phyloP scores from a whole-genome alignment of 2,113 vertebrate genomes.

The Chamaetylas fuelleborni region DNA sequence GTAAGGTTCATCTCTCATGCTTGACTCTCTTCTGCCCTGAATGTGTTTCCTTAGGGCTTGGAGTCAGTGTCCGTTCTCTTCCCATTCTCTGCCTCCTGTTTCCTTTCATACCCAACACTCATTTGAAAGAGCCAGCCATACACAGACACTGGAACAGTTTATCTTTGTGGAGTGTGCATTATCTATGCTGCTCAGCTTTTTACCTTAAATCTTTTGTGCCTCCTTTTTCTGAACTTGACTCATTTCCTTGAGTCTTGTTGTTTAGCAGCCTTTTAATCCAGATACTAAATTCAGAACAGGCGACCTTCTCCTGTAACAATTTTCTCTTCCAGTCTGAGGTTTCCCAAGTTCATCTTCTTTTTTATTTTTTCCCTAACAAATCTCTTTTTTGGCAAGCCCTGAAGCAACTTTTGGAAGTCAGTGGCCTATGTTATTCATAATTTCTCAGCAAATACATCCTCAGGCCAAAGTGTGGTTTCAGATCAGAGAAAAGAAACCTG shows the following conservation, averaged over 20 bases:
- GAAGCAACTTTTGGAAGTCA: neutral
- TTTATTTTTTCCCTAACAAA: neutral
- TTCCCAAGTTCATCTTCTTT: neutral
- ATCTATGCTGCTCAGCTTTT: neutral
- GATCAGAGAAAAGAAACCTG: neutral
- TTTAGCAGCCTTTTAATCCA: neutral
- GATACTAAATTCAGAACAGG: neutral
- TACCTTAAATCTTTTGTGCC: neutral
- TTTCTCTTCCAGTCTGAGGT: neutral
- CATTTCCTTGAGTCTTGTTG: neutral
- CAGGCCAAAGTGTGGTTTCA: neutral
- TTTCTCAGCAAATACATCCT: neutral
- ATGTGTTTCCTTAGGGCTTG: neutral
- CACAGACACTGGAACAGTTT: constrained; percentile 33
- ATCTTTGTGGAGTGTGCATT: constrained; percentile 15
- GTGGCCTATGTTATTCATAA: neutral
- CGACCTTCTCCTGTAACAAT: neutral
- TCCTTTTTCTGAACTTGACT: neutral
- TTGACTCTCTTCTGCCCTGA: neutral
- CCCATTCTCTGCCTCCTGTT: constrained; percentile 1
- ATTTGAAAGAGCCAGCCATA: neutral
- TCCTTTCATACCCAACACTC: neutral
- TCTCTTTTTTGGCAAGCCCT: neutral
- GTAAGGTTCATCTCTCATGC: neutral
- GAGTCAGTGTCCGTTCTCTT: neutral